A percentile compares a stretch with the other conserved stretches of the same genome.
phyloP scores from a whole-genome alignment of 2,113 vertebrate genomes.

The Ancistrus triradiatus region DNA sequence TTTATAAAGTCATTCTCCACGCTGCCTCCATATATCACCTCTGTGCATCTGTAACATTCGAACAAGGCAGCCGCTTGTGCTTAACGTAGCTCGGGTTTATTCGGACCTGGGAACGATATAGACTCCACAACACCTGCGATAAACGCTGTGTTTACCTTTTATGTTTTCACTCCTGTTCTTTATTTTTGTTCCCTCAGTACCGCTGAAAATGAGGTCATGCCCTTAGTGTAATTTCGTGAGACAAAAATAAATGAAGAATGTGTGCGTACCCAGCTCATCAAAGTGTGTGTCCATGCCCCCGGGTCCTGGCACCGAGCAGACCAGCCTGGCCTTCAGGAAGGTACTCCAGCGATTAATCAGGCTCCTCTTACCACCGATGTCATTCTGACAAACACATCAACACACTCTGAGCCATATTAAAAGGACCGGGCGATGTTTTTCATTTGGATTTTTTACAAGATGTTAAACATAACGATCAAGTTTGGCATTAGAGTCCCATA shows the following conservation, averaged over 20 bases:
- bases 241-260: not conserved
- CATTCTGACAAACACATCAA: slow-evolving; percentile 67
- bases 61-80: not conserved
- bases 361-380: slow-evolving; percentile 75
- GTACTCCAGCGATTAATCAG: slow-evolving; percentile 88
- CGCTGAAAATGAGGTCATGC: not conserved
- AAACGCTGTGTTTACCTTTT: not conserved
- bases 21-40: not conserved
- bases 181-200: not conserved
- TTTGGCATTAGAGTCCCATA: not conserved
- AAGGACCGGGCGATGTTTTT: not conserved
- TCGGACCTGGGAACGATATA: not conserved
- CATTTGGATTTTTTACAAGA: not conserved
- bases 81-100: not conserved
- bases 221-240: not conserved
- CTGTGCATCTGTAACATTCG: not conserved
- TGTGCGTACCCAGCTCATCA: slow-evolving; percentile 70
- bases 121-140: not conserved
- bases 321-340: slow-evolving; percentile 80
- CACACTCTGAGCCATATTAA: not conserved
- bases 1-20: not conserved
- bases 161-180: not conserved
- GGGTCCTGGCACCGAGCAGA: slow-evolving; percentile 74
- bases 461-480: not conserved
- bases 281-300: slow-evolving; percentile 79